Percentiles rank a stretch among this genome's conserved stretches.
phyloP scores from a whole-genome alignment of 2,797 vertebrate species.

The Diglossa cyanea region DNA sequence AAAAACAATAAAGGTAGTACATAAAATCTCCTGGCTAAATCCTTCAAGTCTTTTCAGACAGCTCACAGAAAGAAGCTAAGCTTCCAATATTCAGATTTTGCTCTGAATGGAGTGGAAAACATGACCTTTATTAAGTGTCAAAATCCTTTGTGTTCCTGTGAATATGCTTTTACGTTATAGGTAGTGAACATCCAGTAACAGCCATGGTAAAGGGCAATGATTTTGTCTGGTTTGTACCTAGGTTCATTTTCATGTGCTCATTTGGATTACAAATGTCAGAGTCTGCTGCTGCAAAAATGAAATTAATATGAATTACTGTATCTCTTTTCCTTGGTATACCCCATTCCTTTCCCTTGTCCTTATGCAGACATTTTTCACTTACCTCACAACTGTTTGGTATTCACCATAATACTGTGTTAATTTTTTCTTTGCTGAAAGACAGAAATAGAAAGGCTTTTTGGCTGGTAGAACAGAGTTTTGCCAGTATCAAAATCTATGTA shows the following conservation, averaged over 20 bases:
- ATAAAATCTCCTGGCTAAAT: background rate
- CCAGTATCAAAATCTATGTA: background rate
- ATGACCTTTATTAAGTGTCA: constrained; percentile 26
- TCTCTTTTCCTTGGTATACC: background rate
- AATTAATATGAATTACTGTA: background rate
- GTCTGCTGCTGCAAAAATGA: background rate
- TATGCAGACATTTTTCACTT: background rate
- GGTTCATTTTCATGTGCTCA: constrained; percentile 3
- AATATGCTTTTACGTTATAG: background rate
- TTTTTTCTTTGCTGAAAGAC: background rate
- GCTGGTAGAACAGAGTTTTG: background rate
- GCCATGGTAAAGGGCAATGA: constrained; percentile 1
- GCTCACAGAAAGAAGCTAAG: background rate
- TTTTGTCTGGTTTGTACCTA: constrained; percentile 35
- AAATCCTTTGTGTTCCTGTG: background rate
- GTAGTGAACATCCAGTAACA: background rate
- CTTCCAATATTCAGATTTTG: background rate
- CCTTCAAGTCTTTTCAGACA: background rate
- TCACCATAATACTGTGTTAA: background rate
- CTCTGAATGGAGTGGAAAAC: background rate
- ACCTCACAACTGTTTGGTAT: background rate
- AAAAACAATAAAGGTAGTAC: background rate
- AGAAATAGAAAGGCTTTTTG: background rate
- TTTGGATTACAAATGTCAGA: constrained; percentile 44
- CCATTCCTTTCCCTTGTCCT: background rate